These are phyloP conservation scores for Julus scandinavius DNA, from an alignment of 2,888 invertebrate species.

Conservation along the genomic window DNA sequence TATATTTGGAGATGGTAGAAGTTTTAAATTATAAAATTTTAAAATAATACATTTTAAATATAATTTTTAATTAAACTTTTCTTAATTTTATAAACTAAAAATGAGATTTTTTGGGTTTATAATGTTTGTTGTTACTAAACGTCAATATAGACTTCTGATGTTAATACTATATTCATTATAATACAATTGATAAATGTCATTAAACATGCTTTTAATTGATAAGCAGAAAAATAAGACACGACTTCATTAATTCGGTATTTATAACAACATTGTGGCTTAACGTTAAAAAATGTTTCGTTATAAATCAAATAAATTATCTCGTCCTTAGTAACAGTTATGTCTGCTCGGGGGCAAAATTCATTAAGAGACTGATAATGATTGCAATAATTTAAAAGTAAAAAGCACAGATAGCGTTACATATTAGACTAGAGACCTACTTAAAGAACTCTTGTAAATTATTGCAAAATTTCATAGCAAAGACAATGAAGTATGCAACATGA, in stretches of 20 bases:
- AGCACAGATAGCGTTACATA: neutral
- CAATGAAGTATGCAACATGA: neutral
- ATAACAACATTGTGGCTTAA: neutral
- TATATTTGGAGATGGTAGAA: too few relatives aligned
- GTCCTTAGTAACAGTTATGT: neutral
- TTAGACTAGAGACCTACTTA: neutral
- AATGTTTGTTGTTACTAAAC: too few relatives aligned
- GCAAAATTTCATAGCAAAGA: neutral
- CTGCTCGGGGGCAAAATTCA: neutral
- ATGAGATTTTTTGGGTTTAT: too few relatives aligned
- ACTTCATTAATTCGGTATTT: neutral
- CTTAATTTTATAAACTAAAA: too few relatives aligned
- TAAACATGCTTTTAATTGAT: too few relatives aligned
- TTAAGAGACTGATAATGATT: neutral
- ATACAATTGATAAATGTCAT: too few relatives aligned
- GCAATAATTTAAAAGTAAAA: constrained; percentile 9
- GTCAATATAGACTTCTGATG: too few relatives aligned
- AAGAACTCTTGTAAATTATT: constrained; percentile 1
- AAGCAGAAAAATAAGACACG: too few relatives aligned
- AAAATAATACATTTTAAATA: too few relatives aligned
- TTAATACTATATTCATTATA: too few relatives aligned
- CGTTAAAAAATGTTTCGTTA: neutral
- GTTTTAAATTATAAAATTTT: too few relatives aligned
- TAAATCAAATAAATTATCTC: neutral
- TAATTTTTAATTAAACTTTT: too few relatives aligned